Evolutionary conservation across 2,113 vertebrate species (phyloP).

Genomic region (Halichoeres trimaculatus): DNA sequence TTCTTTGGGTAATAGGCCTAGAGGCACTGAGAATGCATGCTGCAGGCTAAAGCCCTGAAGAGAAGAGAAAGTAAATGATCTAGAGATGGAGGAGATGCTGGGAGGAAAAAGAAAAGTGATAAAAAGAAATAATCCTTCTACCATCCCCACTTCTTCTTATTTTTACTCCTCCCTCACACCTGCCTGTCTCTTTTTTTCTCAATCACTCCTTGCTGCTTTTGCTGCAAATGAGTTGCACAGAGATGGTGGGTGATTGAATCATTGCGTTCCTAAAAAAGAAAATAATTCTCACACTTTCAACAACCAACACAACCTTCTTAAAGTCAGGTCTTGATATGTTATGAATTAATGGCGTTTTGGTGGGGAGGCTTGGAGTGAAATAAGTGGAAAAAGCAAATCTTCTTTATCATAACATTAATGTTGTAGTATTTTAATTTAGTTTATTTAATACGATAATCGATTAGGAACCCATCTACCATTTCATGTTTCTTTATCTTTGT

Average conservation of each 20-base stretch:
- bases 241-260: constrained; percentile 6
- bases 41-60: constrained; percentile 14
- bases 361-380: too few species aligned
- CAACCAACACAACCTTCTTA: constrained; percentile 1
- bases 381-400: too few species aligned
- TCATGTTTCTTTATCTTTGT: background rate
- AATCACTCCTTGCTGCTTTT: background rate
- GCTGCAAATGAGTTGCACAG: background rate
- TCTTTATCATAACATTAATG: too few species aligned
- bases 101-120: constrained; percentile 32
- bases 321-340: background rate
- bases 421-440: background rate
- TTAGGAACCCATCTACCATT: background rate
- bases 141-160: background rate
- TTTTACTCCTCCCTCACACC: background rate
- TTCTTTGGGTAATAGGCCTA: constrained; percentile 46
- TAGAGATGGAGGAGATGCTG: constrained; percentile 6
- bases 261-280: background rate
- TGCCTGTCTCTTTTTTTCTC: background rate
- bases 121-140: background rate
- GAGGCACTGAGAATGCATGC: constrained; percentile 13
- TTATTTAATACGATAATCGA: constrained; percentile 16
- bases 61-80: constrained; percentile 24
- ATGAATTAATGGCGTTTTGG: background rate
- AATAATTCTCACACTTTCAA: background rate